Percentiles rank a stretch among this genome's conserved stretches.
Conservation (phyloP, 2,797 vertebrate species). For the Staurois parvus region DNA sequence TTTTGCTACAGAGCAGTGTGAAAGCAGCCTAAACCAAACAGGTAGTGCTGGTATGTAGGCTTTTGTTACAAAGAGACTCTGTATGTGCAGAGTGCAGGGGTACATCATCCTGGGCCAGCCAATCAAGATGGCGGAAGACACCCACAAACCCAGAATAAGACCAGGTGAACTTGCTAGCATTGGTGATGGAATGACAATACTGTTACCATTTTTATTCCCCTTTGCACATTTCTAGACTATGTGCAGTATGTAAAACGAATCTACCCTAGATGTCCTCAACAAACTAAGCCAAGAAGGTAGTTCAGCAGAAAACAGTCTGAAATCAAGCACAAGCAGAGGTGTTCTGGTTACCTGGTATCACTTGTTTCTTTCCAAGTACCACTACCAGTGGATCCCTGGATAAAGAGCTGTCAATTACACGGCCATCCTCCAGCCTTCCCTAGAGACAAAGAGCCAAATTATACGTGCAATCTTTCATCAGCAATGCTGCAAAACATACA, state of each 20-base stretch:
- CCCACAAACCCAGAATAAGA: no score
- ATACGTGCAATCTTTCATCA: not conserved
- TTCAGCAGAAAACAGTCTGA: not conserved
- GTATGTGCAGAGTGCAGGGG: no score
- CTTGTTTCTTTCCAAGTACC: constrained; percentile 93
- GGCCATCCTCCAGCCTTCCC: constrained; percentile 91
- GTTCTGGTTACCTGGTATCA: constrained; percentile 87
- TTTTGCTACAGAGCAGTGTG: no score
- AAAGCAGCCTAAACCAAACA: no score
- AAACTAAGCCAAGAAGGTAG: not conserved
- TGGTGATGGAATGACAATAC: no score
- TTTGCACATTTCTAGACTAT: not conserved
- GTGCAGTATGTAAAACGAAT: not conserved
- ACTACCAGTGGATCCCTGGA: constrained; percentile 91
- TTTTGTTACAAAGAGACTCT: no score
- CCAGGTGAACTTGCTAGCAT: no score
- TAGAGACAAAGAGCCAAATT: constrained; percentile 62
- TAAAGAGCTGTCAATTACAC: constrained; percentile 90
- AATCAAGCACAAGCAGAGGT: not conserved
- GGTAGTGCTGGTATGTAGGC: no score
- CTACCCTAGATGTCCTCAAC: no score
- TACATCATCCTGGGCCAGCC: no score
- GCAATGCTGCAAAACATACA: not conserved
- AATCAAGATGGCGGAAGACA: no score
- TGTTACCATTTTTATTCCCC: not conserved